Conservation (phyloP, 2,888 invertebrate species). For the Ectobius pallidus region DNA sequence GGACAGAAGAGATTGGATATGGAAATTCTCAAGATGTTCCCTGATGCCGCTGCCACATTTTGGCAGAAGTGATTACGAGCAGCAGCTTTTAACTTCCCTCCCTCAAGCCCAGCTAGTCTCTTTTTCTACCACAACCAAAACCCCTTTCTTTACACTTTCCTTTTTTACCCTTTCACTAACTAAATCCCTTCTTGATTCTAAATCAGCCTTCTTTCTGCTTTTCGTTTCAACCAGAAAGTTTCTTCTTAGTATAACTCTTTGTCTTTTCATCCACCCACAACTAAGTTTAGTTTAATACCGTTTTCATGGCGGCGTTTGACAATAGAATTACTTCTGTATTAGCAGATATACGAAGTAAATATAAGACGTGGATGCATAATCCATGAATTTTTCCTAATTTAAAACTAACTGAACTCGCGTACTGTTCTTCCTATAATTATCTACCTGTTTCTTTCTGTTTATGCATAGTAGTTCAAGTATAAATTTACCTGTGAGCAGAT, state of each 20-base stretch:
- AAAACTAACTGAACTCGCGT: too few species aligned
- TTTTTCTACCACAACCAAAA: background rate
- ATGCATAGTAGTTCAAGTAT: too few species aligned
- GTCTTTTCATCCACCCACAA: too few species aligned
- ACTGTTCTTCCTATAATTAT: too few species aligned
- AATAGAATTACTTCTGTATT: too few species aligned
- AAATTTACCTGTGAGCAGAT: too few species aligned
- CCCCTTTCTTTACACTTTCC: background rate
- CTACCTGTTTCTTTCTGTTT: too few species aligned
- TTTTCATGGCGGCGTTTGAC: background rate
- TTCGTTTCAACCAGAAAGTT: background rate
- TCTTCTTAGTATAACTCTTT: constrained; percentile 23
- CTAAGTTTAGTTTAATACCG: constrained; percentile 27
- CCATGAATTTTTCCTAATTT: too few species aligned
- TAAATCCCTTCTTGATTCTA: background rate
- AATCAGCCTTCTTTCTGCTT: background rate
- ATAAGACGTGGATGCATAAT: too few species aligned
- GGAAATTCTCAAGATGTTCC: background rate
- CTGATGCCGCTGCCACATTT: background rate
- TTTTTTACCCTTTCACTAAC: background rate
- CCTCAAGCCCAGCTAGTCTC: background rate
- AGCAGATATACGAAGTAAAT: too few species aligned
- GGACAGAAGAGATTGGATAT: background rate
- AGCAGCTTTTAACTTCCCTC: constrained; percentile 8
- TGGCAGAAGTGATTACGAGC: constrained; percentile 11